Evolutionary conservation across 2,797 vertebrate species (phyloP), one percentile per base, ranked within the genome.

Genomic region (Hippoglossus hippoglossus): DNA sequence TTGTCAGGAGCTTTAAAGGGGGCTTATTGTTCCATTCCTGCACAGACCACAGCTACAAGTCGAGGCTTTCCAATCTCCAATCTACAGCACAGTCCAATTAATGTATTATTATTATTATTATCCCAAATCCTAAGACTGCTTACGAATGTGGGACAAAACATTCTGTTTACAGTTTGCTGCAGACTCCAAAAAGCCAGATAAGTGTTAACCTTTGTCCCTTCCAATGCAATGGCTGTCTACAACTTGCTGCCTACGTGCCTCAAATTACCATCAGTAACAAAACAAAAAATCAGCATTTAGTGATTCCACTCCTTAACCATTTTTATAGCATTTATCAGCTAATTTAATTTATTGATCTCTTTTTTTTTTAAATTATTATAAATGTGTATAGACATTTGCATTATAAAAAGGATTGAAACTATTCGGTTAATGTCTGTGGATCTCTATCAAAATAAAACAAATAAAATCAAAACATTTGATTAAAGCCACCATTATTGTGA

Each of bases 131-230:
- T 87, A 84, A 83, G 80, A 77, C 71, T 67, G 63, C 80, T 81
- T 71, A 80, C 67, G 75, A 78, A 73, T 85, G 66, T 67, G 60
- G 75, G 73, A 79, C 71, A 77, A 88, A 89, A 78, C 80, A 89
- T 79, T 88, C 85, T 92, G 90, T 93, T 93, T 91, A 90, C 91
- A 87, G 83, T 80, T 75, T 31, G 69, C 57, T 71, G 83, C 81
- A 77, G 70, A 78, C 82, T 85, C 86, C 15, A 89, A 85, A 88
- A 88, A 52, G 66, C 73, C 79, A 28, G 89, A 93, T 93, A 93
- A 92, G 85, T 86, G 84, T 65, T 81, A 87, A 94, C 92, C 93
- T 94, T 94, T 93, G 93, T 91, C 87, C 92, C 81, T 1, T 83
- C 85, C 80, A 81, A 78, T 85, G 83, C 67, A 77, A 77, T 47